Percentiles rank a stretch among this genome's conserved stretches.
Conservation (phyloP, 2,797 vertebrate genomes). For the Arnoldichthys spilopterus region DNA sequence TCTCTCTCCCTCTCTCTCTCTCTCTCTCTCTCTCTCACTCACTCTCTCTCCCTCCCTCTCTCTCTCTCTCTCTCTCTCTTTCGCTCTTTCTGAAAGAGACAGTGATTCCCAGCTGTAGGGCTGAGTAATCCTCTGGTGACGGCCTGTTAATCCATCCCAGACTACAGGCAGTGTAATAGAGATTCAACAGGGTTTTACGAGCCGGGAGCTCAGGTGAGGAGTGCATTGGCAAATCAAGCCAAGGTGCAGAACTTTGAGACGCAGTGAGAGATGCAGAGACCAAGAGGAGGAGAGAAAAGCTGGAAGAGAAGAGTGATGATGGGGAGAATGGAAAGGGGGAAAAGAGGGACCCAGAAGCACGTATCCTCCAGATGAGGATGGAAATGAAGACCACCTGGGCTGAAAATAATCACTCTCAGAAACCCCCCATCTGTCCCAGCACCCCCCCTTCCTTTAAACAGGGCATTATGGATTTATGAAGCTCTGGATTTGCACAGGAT, state of each 20-base stretch:
- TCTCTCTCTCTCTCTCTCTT: conserved; percentile 10
- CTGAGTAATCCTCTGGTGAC: conserved; percentile 39
- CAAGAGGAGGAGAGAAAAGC: neutral
- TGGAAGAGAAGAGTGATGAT: conserved; percentile 3
- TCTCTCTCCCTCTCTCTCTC: conserved; percentile 10
- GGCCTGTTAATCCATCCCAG: conserved; percentile 44
- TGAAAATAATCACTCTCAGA: conserved; percentile 64
- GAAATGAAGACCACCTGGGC: conserved; percentile 79
- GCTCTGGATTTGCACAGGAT: conserved; percentile 67
- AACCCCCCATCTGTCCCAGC: conserved; percentile 44
- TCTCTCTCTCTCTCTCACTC: conserved; percentile 9
- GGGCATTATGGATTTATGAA: conserved; percentile 64
- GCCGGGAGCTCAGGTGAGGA: conserved; percentile 48
- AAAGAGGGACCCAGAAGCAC: conserved; percentile 23
- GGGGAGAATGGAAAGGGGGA: neutral
- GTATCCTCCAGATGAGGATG: conserved; percentile 53
- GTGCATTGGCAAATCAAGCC: conserved; percentile 38
- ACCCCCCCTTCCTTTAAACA: conserved; percentile 19
- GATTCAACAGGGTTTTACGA: conserved; percentile 56
- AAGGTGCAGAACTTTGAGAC: conserved; percentile 10
- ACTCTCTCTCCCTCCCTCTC: conserved; percentile 18
- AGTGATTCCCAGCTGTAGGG: conserved; percentile 46
- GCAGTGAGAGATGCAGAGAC: neutral
- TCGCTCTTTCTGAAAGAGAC: conserved; percentile 19
- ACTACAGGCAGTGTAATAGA: conserved; percentile 49